phyloP scores from a whole-genome alignment of 2,888 invertebrate genomes.

The Dermolepida albohirtum region DNA sequence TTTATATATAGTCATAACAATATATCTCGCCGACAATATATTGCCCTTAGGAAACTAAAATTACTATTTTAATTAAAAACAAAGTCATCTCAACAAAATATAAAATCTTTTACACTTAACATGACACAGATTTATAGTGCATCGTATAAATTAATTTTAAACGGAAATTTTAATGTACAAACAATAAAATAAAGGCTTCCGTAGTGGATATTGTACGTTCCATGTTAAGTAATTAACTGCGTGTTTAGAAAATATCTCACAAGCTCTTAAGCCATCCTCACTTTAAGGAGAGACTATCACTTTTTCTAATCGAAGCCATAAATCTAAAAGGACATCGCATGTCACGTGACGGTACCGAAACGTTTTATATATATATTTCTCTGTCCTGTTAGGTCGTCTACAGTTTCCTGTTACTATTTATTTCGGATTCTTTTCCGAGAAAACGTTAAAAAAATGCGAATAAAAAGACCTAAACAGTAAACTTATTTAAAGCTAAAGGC shows the following conservation, averaged over 20 bases:
- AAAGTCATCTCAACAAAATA: too few relatives aligned
- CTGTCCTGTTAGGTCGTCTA: conserved; percentile 17
- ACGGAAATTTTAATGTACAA: too few relatives aligned
- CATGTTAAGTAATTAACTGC: conserved; percentile 8
- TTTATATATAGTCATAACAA: too few relatives aligned
- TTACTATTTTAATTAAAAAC: too few relatives aligned
- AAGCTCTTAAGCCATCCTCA: conserved; percentile 7
- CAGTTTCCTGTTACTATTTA: conserved; percentile 34
- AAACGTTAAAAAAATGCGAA: conserved; percentile 16
- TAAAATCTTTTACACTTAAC: too few relatives aligned
- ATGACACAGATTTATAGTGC: too few relatives aligned
- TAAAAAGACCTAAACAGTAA: conserved; percentile 7
- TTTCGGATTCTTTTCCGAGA: conserved; percentile 18
- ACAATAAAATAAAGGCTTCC: too few relatives aligned
- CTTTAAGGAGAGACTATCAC: conserved; percentile 6
- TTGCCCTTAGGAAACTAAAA: too few relatives aligned
- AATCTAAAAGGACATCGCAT: conserved; percentile 18
- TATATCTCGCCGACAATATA: too few relatives aligned
- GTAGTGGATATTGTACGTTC: not conserved
- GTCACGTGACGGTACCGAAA: conserved; percentile 13
- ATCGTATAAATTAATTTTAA: too few relatives aligned
- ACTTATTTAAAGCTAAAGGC: conserved; percentile 1
- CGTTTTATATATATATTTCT: conserved; percentile 11
- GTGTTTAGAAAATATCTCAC: conserved; percentile 22
- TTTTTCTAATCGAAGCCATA: conserved; percentile 28